Conservation (phyloP, 1,140 invertebrate genomes). For the Solenopsis fugax region DNA sequence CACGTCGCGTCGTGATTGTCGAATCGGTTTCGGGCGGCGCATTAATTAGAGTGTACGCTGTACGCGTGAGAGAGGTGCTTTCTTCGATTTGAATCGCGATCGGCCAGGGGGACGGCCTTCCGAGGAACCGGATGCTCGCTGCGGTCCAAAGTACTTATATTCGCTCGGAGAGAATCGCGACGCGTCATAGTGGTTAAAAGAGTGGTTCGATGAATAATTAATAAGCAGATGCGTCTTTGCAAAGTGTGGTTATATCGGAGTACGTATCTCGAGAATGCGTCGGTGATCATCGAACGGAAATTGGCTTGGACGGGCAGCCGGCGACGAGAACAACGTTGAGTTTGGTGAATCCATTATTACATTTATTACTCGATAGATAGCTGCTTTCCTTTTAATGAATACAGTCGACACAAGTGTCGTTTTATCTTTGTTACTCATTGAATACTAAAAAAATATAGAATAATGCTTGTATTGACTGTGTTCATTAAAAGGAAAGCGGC, state of each 20-base stretch:
- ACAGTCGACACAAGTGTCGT: too few species aligned
- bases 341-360: background rate
- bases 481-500: too few species aligned
- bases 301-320: background rate
- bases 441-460: too few species aligned
- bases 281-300: background rate
- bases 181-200: background rate
- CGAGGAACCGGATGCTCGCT: background rate
- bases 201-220: conserved; percentile 24
- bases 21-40: background rate
- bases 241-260: background rate
- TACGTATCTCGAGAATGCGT: background rate
- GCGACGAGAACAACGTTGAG: background rate
- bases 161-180: background rate
- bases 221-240: background rate
- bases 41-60: background rate
- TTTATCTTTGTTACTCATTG: too few species aligned
- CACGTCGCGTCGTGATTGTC: too few species aligned
- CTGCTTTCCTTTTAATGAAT: too few species aligned
- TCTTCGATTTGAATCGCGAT: background rate
- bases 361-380: background rate
- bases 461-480: too few species aligned
- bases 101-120: too few species aligned
- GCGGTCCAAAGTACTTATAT: background rate
- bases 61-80: background rate